Conservation (phyloP, 2,797 vertebrate genomes). For the Leucoraja ocellata region DNA sequence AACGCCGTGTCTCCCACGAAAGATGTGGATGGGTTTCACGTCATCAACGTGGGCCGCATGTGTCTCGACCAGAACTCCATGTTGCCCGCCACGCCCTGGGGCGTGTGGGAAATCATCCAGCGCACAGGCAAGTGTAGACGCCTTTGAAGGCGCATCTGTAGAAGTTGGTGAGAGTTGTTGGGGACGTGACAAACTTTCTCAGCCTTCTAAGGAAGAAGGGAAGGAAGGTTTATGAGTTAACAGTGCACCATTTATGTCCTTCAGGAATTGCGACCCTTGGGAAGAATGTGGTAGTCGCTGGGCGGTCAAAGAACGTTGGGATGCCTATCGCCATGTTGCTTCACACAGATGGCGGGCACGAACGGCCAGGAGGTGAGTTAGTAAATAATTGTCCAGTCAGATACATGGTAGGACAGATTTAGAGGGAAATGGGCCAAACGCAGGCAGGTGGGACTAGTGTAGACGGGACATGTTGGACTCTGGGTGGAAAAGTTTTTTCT, state of each 20-base stretch:
- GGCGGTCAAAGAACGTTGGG: slow-evolving; percentile 92
- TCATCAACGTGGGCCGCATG: slow-evolving; percentile 89
- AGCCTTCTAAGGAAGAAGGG: too few species aligned
- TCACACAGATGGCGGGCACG: slow-evolving; percentile 83
- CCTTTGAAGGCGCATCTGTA: too few species aligned
- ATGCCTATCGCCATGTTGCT: slow-evolving; percentile 97
- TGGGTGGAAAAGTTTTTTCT: too few species aligned
- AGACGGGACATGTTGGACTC: too few species aligned
- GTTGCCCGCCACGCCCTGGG: slow-evolving; percentile 91
- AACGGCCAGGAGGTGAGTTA: slow-evolving; percentile 79
- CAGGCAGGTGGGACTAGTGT: too few species aligned
- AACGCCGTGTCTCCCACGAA: slow-evolving; percentile 85
- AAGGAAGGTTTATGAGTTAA: not conserved
- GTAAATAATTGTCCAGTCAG: too few species aligned
- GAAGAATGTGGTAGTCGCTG: slow-evolving; percentile 90
- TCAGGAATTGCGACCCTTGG: slow-evolving; percentile 87
- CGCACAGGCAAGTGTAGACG: slow-evolving; percentile 68
- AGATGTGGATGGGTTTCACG: slow-evolving; percentile 93
- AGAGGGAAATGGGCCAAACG: too few species aligned
- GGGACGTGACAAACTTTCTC: too few species aligned
- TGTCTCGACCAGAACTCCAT: slow-evolving; percentile 91
- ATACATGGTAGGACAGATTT: too few species aligned
- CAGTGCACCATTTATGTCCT: not conserved
- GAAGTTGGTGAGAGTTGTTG: too few species aligned
- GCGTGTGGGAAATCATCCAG: slow-evolving; percentile 91